These are phyloP conservation scores for Biston stratarius DNA, from an alignment of 2,888 invertebrate genomes.

Conservation along the genomic window DNA sequence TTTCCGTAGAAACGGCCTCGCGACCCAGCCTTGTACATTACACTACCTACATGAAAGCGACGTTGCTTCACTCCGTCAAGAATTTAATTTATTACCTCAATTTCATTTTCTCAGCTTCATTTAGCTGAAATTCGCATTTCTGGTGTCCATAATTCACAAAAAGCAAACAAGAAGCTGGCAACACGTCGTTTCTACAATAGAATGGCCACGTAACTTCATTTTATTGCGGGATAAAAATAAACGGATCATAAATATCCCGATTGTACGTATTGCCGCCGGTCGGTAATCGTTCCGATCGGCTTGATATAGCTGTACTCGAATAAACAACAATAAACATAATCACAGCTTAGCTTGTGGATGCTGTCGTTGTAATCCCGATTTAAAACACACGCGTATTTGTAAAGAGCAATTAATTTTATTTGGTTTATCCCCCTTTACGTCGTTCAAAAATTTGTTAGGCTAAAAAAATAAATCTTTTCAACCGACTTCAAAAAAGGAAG, in stretches of 20 bases:
- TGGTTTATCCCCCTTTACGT: neutral
- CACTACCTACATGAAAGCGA: constrained; percentile 11
- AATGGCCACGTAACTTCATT: constrained; percentile 38
- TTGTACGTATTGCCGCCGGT: constrained; percentile 32
- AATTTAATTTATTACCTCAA: constrained; percentile 15
- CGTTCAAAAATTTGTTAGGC: neutral
- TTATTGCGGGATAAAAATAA: constrained; percentile 45
- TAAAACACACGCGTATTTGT: constrained; percentile 13
- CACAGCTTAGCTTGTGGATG: constrained; percentile 11
- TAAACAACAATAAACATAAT: constrained; percentile 21
- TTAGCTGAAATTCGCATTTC: constrained; percentile 1
- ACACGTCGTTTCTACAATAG: constrained; percentile 23
- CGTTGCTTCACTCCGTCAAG: neutral
- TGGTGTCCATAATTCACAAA: constrained; percentile 13
- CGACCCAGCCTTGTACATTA: neutral
- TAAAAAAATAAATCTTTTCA: neutral
- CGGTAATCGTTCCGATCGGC: constrained; percentile 22
- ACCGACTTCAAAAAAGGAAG: too few species aligned
- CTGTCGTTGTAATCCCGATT: constrained; percentile 4
- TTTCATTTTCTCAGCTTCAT: constrained; percentile 10
- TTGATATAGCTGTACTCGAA: constrained; percentile 2
- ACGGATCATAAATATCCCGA: constrained; percentile 38
- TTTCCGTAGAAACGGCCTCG: neutral
- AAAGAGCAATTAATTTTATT: constrained; percentile 6
- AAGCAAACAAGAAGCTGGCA: constrained; percentile 14